Evolutionary conservation across 1,140 invertebrate species (phyloP), one percentile per base, ranked within the genome.

Genomic region (Diorhabda sublineata): DNA sequence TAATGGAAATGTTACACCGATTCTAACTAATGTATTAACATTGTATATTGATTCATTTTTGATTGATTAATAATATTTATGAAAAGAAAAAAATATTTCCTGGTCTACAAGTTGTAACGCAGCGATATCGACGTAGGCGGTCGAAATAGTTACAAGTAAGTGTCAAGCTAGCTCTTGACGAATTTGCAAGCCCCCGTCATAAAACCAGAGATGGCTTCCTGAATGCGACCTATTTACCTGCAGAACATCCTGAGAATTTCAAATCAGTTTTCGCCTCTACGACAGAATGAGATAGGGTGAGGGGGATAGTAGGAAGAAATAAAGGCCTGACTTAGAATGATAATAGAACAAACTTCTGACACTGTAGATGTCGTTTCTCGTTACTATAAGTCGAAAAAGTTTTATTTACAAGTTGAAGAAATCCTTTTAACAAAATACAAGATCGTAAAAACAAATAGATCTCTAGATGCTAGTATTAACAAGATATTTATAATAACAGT

Each of bases 201-300:
- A 64, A 64, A 64, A 64, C 63, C 44, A 64, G 63, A 57, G 52
- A 64, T 64, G 26, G 45, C 63, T 64, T 64, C 45, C 63, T 64
- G 43, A 64, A 43, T 62, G 63, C 63, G 63, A 64, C 63, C 52
- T 64, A 64, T 64, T 64, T 64, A 64, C 63, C 63, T 64, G 63
- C 47, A 11, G 47, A 41, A 64, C 63, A 52, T 42, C 52, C 52
- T 64, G 63, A 43, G 47, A 52, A 64, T 64, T 47, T 45, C 26
- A 64, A 64, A 64, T 57, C 63, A 64, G 52, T 42, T 42, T 42
- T 60, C 42, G 42, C 42, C 2, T 42, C 11, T 60, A 42, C n/a
- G 58, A 11, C 11, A 11, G 58, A 42, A 60, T 60, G 58, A 60
- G 58, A 60, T 60, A 5, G 5, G 58, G 6, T 6, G 47, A 26